These are phyloP conservation scores for Formica selysi DNA, from an alignment of 1,140 invertebrate genomes.

Conservation along the genomic window DNA sequence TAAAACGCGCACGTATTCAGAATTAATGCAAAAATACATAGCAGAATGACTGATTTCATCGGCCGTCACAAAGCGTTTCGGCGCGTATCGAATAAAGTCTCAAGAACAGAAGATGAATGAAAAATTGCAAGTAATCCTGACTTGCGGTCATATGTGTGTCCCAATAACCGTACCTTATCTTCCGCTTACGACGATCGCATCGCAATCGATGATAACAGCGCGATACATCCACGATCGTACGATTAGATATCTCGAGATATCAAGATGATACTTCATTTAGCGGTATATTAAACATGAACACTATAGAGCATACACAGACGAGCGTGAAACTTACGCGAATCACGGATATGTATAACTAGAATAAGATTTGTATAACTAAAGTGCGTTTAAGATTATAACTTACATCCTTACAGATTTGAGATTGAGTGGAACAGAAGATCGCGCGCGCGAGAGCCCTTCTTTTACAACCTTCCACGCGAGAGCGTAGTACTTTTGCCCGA, in stretches of 20 bases:
- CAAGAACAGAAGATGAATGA: neutral
- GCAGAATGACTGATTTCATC: neutral
- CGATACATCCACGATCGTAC: neutral
- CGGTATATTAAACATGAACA: conserved; percentile 4
- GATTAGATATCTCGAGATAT: conserved; percentile 4
- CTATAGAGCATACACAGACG: neutral
- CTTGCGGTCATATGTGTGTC: neutral
- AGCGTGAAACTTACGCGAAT: conserved; percentile 7
- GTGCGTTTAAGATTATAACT: conserved; percentile 23
- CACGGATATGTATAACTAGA: conserved; percentile 47
- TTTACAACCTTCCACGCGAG: conserved; percentile 40
- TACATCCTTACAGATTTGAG: conserved; percentile 8
- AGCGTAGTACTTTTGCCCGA: conserved; percentile 51
- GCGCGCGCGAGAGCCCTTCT: neutral
- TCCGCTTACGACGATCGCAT: neutral
- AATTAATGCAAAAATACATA: neutral
- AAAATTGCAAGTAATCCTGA: conserved; percentile 38
- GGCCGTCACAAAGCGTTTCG: neutral
- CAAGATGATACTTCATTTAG: conserved; percentile 17
- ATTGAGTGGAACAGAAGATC: conserved; percentile 32
- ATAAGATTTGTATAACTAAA: conserved; percentile 36
- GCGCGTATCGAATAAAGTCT: neutral
- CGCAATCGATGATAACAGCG: neutral
- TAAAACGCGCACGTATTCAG: neutral
- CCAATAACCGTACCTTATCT: neutral